Evolutionary conservation across 1,140 invertebrate genomes (phyloP), one percentile per base, ranked within the genome.

Genomic region (Ooceraea biroi): DNA sequence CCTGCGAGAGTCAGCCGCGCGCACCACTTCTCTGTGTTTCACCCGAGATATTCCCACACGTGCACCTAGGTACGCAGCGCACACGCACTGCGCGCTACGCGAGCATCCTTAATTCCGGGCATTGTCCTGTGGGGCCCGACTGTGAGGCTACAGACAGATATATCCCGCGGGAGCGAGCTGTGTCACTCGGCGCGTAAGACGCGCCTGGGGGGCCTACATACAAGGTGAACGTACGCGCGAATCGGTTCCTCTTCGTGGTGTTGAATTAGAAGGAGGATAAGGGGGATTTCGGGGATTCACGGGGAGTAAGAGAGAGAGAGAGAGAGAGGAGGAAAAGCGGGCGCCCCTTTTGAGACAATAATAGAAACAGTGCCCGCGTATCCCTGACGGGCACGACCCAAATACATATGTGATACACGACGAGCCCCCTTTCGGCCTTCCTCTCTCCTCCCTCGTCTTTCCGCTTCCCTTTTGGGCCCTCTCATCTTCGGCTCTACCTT

Each of bases 331-430:
- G 7, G n/a, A 8, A 22, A 73, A 85, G 73, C 85, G 85, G 76
- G 36, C 76, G 65, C 68, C 92, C 91, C 90, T 74, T 90, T 82
- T 90, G 93, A 93, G 92, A 93, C 91, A 94, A 94, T 93, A 93
- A 94, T 93, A 94, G 93, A 93, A 94, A 94, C 93, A 94, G 92
- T 93, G 65, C 76, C 63, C 46, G 30, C 14, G 55, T 11, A 88
- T 84, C 87, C 85, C 78, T 84, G 87, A 82, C 85, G 22, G 74
- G 36, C 80, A 76, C 82, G 86, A 68, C 68, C 89, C 84, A 91
- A 91, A 92, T 91, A 89, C 90, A 90, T 92, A 90, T 92, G 91
- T 91, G 92, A 93, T 93, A 93, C 87, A 91, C 89, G 89, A 46
- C 87, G 69, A 90, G 87, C 90, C 89, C 89, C 76, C 60, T 82